Conservation (phyloP, 2,797 vertebrate genomes). For the Tenualosa thibaudeaui region DNA sequence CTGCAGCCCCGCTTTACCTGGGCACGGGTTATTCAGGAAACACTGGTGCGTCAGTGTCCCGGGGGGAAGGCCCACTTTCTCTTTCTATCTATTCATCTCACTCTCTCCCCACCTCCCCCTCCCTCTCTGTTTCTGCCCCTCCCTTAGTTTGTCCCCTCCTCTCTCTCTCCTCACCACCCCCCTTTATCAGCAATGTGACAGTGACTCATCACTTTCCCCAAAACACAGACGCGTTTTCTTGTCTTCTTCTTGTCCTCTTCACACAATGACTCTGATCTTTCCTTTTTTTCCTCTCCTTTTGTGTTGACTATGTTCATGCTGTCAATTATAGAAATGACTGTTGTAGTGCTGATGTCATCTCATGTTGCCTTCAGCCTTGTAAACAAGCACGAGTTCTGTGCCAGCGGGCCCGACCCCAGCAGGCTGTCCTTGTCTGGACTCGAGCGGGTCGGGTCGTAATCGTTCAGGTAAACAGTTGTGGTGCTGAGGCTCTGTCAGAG, state of each 20-base stretch:
- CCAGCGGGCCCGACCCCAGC: background rate
- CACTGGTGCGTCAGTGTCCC: background rate
- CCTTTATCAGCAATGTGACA: background rate
- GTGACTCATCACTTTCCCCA: slow-evolving; percentile 27
- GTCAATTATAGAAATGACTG: slow-evolving; percentile 2
- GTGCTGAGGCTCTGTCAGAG: background rate
- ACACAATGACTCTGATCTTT: background rate
- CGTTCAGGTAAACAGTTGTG: background rate
- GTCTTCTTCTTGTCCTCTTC: too few relatives aligned
- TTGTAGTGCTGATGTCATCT: background rate
- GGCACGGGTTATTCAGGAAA: background rate
- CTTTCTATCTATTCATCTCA: slow-evolving; percentile 12
- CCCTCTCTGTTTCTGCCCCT: slow-evolving; percentile 29
- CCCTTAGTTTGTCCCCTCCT: slow-evolving; percentile 12
- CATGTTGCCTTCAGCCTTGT: background rate
- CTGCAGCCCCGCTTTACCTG: slow-evolving; percentile 5
- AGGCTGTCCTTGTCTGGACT: slow-evolving; percentile 15
- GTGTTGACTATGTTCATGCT: background rate
- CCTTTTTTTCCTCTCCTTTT: background rate
- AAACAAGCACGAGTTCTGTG: background rate
- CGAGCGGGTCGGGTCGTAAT: background rate
- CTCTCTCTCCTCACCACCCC: too few relatives aligned
- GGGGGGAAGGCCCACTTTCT: slow-evolving; percentile 43
- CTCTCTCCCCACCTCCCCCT: slow-evolving; percentile 26
- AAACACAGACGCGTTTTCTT: slow-evolving; percentile 22